Percentiles rank a stretch among this genome's conserved stretches.
Evolutionary conservation across 2,797 vertebrate species (phyloP).

Genomic region (Mycteria americana): DNA sequence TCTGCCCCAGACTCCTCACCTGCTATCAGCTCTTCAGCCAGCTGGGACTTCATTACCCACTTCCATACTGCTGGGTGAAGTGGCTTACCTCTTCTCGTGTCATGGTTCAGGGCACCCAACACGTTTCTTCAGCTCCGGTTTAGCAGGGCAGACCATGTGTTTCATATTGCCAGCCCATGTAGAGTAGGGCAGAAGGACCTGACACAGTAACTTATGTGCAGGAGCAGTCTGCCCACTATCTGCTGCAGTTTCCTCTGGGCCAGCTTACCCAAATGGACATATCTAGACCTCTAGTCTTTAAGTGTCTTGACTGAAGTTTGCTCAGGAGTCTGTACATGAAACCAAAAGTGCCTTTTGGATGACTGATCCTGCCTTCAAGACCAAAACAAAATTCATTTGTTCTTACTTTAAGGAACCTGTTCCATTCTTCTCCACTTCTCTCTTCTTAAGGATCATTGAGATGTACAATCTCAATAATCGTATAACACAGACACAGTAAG

Average conservation of each 20-base stretch:
- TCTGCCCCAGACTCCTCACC: neutral
- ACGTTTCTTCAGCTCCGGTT: neutral
- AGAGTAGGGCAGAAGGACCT: neutral
- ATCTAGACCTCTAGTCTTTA: neutral
- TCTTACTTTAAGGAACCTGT: neutral
- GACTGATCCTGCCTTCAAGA: neutral
- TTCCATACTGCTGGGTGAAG: neutral
- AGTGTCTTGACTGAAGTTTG: neutral
- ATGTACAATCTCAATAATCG: rapidly evolving
- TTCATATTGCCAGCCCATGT: rapidly evolving
- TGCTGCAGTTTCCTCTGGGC: neutral
- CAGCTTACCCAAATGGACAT: neutral
- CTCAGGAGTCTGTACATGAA: neutral
- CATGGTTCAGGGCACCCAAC: neutral
- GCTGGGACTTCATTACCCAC: neutral
- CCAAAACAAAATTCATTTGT: neutral
- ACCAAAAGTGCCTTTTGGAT: neutral
- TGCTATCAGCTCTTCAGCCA: neutral
- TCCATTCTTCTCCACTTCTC: neutral
- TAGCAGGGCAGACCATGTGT: rapidly evolving
- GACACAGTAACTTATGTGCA: neutral
- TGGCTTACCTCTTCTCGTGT: neutral
- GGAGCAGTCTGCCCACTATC: neutral
- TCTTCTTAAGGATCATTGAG: neutral
- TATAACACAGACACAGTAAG: neutral